Evolutionary conservation across 2,113 vertebrate species (phyloP), one percentile per base, ranked within the genome.

Genomic region (Calyptomena viridis): DNA sequence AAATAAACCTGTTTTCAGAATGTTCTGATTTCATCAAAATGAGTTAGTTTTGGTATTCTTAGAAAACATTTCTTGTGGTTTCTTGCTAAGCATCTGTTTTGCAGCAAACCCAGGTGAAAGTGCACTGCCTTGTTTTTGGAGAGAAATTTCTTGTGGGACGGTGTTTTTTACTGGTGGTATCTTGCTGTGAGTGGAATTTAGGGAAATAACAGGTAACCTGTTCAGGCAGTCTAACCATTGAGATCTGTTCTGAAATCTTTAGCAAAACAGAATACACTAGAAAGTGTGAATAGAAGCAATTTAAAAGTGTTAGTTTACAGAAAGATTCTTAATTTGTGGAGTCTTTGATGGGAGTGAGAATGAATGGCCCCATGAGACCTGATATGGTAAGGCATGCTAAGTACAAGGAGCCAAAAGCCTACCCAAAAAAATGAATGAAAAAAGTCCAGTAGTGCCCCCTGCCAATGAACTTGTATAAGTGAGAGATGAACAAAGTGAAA

Each of bases 271-370:
- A 90, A 92, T 59, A 85, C 81, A 21, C 17, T 83, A 63, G 39
- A 31, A 87, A 92, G 84, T 94, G 84, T 88, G 90, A 94, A 84
- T 4, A 83, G 47, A 96, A 95, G 68, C 72, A 95, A 97, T 96
- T 92, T 87, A 13, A 60, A 97, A 81, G 94, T 92, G 89, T 85
- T 91, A 71, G 72, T 62, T 85, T 95, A 80, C 46, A 77, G 82
- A 91, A 89, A 74, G n/a, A 13, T 87, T 22, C 39, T 95, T 87
- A 85, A 87, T 90, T 91, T 76, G 71, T 58, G 39, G 23, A 89
- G 84, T 15, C 67, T 94, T 89, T 74, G 89, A 76, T 93, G 75
- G 30, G 1, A 3, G 5, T 74, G 69, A 77, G 42, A 90, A 90
- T 69, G 37, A 93, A 73, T 21, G 30, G 23, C 14, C 46, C 59